Conservation (phyloP, 2,113 vertebrate genomes). For the Centropristis striata region DNA sequence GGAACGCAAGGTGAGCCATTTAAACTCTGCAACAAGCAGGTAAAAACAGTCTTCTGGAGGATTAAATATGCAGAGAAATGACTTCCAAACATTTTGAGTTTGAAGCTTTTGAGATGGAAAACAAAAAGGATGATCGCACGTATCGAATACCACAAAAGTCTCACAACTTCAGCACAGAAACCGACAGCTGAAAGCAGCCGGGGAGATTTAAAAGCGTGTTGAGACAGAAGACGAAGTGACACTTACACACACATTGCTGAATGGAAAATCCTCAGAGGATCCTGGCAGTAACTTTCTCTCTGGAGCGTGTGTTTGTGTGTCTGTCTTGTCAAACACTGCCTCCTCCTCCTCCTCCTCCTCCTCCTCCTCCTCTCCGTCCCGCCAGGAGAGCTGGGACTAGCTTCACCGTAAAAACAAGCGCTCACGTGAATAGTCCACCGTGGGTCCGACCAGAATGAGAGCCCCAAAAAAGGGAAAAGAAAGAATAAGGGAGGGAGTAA, state of each 20-base stretch:
- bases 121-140: not conserved
- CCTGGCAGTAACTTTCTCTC: constrained; percentile 56
- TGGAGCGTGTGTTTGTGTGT: constrained; percentile 50
- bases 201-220: constrained; percentile 37
- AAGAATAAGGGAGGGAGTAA: constrained; percentile 28
- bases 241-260: constrained; percentile 81
- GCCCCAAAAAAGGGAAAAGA: constrained; percentile 70
- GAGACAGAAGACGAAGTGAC: constrained; percentile 48
- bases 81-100: not conserved
- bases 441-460: constrained; percentile 51
- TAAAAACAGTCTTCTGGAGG: not conserved
- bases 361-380: constrained; percentile 35
- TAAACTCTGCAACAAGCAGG: not conserved
- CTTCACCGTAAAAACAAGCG: constrained; percentile 69
- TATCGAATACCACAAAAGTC: not conserved
- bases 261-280: constrained; percentile 64
- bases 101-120: not conserved
- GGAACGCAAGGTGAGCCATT: constrained; percentile 10
- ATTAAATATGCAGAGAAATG: not conserved
- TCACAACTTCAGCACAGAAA: not conserved
- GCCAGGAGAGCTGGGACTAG: constrained; percentile 49
- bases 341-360: constrained; percentile 28
- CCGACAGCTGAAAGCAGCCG: not conserved
- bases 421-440: constrained; percentile 73
- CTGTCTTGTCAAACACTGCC: constrained; percentile 66